These are phyloP conservation scores for Agrochola lota DNA, from an alignment of 2,888 invertebrate genomes.

Conservation along the genomic window DNA sequence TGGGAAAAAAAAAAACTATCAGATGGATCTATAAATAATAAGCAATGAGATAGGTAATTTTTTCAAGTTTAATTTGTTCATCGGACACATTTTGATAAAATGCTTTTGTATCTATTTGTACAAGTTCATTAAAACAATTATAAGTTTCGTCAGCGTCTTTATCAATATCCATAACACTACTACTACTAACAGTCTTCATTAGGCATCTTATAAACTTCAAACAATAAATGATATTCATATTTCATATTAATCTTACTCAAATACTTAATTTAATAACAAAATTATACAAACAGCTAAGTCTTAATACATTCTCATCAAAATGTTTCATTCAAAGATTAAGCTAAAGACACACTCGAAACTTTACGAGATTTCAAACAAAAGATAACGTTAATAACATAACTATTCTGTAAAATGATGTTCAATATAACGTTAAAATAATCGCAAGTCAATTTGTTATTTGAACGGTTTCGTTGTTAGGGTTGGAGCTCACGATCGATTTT, in stretches of 20 bases:
- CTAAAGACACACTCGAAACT: slow-evolving; percentile 16
- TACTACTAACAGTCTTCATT: background rate
- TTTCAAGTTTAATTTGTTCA: background rate
- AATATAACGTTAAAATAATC: slow-evolving; percentile 48
- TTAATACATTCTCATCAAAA: slow-evolving; percentile 16
- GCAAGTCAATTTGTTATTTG: slow-evolving; percentile 49
- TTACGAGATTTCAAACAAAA: slow-evolving; percentile 28
- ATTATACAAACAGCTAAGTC: slow-evolving; percentile 28
- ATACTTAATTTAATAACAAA: slow-evolving; percentile 13
- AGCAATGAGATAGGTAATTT: background rate
- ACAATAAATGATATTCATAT: background rate
- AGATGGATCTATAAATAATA: background rate
- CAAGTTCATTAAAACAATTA: background rate
- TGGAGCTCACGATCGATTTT: slow-evolving; percentile 47
- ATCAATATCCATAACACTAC: background rate
- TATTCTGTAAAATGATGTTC: slow-evolving; percentile 34
- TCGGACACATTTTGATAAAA: background rate
- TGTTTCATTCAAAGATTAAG: slow-evolving; percentile 30
- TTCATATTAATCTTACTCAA: background rate
- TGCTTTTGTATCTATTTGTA: background rate
- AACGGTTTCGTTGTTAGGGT: slow-evolving; percentile 28
- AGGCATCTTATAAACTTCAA: background rate
- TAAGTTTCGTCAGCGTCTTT: background rate
- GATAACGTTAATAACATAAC: slow-evolving; percentile 39
- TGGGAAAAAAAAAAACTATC: too few species aligned